Evolutionary conservation across 2,888 invertebrate species (phyloP), one percentile per base, ranked within the genome.

Genomic region (Aphodius granarius): DNA sequence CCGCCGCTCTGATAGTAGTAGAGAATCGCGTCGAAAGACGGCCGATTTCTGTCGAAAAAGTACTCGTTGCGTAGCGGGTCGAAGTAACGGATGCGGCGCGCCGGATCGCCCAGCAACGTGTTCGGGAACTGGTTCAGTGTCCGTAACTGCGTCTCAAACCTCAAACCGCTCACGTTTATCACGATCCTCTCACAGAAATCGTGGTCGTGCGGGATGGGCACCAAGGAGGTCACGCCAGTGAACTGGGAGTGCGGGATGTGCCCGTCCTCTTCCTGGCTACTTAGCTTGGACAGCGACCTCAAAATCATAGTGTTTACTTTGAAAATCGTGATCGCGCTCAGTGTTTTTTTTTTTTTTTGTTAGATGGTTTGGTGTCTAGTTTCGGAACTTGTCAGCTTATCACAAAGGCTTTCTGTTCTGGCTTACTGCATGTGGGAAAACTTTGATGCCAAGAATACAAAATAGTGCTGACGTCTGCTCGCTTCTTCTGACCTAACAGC

Each of bases 1-100:
- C 98, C 98, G 85, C 98, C 97, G 89, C 97, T 97, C 89, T 99
- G 98, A 90, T 99, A 99, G 91, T 98, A 99, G 89, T 98, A 98
- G 86, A 99, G 94, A 90, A 99, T 99, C 89, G 98, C 98, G 92
- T 99, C 99, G 91, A 99, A 99, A 88, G 97, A 97, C 86, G 97
- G 98, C 89, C 99, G 94, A 91, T 98, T 98, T 87, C 99, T 93
- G 91, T 99, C 98, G 92, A 99, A 99, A 91, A 99, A 99, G 91
- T 98, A 99, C 91, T 99, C 99, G 93, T 99, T 98, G 90, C 98
- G 91, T 85, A 98, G 90, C 82, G 98, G 97, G 91, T 99, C 98
- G 91, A 98, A 99, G 91, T 97, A 99, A 87, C 97, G 93, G 89
- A 98, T 97, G 88, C 98, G 92, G 87, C 97, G 91, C 85, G 94